These are phyloP conservation scores for Rhimphoctona megacephalus DNA, from an alignment of 2,888 invertebrate species.

Conservation along the genomic window DNA sequence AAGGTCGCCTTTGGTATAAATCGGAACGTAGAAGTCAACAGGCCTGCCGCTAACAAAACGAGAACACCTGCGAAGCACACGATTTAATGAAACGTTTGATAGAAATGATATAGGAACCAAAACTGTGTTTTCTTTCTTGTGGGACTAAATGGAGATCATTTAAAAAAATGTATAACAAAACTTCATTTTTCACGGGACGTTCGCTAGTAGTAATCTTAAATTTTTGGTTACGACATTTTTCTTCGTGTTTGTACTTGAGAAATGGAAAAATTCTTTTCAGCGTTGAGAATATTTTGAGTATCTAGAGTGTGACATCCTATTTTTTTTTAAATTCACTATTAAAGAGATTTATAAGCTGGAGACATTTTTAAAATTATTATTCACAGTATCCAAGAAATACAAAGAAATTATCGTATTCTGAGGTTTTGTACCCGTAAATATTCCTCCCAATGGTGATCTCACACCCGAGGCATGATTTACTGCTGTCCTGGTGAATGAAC, in stretches of 20 bases:
- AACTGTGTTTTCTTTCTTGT: slow-evolving; percentile 20
- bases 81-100: slow-evolving; percentile 40
- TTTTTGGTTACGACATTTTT: no score
- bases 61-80: slow-evolving; percentile 83
- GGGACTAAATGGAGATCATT: not conserved
- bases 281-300: not conserved
- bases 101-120: not conserved
- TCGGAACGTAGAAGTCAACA: slow-evolving; percentile 86
- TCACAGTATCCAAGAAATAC: not conserved
- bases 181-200: no score
- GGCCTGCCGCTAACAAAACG: slow-evolving; percentile 86
- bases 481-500: slow-evolving; percentile 94
- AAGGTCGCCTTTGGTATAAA: slow-evolving; percentile 86
- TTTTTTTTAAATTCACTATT: not conserved
- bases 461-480: slow-evolving; percentile 96
- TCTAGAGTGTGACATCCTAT: not conserved
- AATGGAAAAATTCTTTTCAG: not conserved
- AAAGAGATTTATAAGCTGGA: not conserved
- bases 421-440: slow-evolving; percentile 86
- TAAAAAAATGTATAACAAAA: not conserved
- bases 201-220: no score
- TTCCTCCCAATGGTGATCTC: slow-evolving; percentile 91
- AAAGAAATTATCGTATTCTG: not conserved
- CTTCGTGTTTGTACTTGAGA: not conserved
- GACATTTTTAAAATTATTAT: not conserved